A percentile compares a stretch with the other conserved stretches of the same genome.
These are phyloP conservation scores for Ichneumoninae sp. DNA, from an alignment of 2,888 invertebrate species.

Conservation along the genomic window DNA sequence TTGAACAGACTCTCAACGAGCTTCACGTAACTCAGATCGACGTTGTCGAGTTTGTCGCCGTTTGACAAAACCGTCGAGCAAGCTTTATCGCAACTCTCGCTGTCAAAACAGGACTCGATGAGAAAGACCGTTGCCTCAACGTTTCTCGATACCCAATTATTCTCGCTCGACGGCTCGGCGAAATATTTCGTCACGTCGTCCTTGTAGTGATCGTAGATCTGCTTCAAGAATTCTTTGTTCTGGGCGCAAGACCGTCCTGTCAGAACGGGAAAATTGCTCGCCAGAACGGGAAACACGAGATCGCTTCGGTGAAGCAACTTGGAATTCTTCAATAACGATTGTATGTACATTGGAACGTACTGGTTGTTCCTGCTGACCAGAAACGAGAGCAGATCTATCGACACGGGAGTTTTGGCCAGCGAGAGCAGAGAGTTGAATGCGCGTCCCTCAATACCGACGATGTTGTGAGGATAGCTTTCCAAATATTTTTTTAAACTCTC, in stretches of 20 bases:
- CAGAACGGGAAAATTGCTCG: constrained; percentile 78
- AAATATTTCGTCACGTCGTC: constrained; percentile 86
- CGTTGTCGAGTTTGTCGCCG: constrained; percentile 78
- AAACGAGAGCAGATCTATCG: constrained; percentile 86
- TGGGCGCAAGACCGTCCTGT: constrained; percentile 76
- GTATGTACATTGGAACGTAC: constrained; percentile 84
- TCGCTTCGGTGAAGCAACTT: constrained; percentile 87
- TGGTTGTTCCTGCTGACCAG: constrained; percentile 86
- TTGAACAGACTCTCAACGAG: constrained; percentile 76
- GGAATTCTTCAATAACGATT: constrained; percentile 83
- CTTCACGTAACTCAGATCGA: constrained; percentile 74
- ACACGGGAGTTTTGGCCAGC: constrained; percentile 77
- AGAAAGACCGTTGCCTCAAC: constrained; percentile 86
- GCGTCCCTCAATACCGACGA: constrained; percentile 85
- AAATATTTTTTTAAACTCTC: constrained; percentile 86
- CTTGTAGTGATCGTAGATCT: constrained; percentile 87
- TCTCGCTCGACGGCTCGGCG: constrained; percentile 68
- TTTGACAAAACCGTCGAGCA: constrained; percentile 76
- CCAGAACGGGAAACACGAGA: constrained; percentile 87
- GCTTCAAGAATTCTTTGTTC: constrained; percentile 85
- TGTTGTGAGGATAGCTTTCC: constrained; percentile 87
- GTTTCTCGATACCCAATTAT: constrained; percentile 84
- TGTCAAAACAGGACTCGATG: constrained; percentile 83
- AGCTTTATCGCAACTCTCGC: constrained; percentile 72
- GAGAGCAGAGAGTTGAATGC: constrained; percentile 72